Percentiles rank a stretch among this genome's conserved stretches.
These are phyloP conservation scores for Dryobates pubescens DNA, from an alignment of 2,797 vertebrate species.

Conservation along the genomic window DNA sequence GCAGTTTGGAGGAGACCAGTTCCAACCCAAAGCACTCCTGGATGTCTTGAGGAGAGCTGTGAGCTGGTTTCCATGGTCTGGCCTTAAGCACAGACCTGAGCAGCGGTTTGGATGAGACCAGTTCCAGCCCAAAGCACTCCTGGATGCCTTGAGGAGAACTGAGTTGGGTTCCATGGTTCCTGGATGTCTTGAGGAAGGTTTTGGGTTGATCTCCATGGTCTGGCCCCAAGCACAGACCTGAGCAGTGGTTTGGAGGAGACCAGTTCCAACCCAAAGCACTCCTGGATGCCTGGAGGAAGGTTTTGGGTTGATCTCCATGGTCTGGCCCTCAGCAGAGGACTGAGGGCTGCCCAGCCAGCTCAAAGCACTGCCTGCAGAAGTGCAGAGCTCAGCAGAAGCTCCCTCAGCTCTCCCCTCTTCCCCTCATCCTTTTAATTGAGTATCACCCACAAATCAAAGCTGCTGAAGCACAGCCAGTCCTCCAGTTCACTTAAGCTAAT, in stretches of 20 bases:
- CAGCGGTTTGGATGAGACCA: too few species aligned
- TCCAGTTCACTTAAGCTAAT: constrained; percentile 10
- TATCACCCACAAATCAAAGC: constrained; percentile 7
- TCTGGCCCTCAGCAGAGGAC: background rate
- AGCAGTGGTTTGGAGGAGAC: too few species aligned
- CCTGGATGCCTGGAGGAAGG: background rate
- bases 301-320: background rate
- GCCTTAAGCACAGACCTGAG: too few species aligned
- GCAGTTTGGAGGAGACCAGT: too few species aligned
- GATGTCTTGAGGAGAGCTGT: background rate
- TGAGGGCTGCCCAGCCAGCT: background rate
- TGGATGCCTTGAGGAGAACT: too few species aligned
- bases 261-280: too few species aligned
- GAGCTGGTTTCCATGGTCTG: background rate
- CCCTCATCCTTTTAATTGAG: background rate
- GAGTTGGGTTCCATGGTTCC: background rate
- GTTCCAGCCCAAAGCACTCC: too few species aligned
- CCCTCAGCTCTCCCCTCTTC: background rate
- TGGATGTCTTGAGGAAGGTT: background rate
- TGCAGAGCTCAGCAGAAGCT: background rate
- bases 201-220: background rate
- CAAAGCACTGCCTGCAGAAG: background rate
- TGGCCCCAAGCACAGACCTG: too few species aligned
- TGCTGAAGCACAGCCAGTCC: background rate
- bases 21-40: too few species aligned